Conservation (phyloP, 2,797 vertebrate genomes). For the Hydrocynus forskahlii region DNA sequence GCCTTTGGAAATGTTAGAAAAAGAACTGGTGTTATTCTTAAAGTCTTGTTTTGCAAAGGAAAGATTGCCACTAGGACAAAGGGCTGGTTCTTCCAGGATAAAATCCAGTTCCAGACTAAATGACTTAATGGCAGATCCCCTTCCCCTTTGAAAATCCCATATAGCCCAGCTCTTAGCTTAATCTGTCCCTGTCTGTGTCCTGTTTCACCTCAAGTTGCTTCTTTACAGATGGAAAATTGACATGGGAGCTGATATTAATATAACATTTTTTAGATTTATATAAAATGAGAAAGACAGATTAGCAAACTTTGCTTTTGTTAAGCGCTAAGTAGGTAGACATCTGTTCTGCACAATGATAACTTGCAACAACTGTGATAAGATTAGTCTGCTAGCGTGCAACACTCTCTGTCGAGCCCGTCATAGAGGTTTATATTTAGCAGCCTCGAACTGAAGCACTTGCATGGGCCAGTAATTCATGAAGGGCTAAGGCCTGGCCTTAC, state of each 20-base stretch:
- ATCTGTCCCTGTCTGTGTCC: neutral
- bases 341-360: slow-evolving; percentile 13
- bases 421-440: slow-evolving; percentile 48
- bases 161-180: neutral
- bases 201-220: neutral
- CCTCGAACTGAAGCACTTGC: slow-evolving; percentile 28
- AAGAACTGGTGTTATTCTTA: neutral
- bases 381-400: slow-evolving; percentile 31
- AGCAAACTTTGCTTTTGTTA: neutral
- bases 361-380: slow-evolving; percentile 31
- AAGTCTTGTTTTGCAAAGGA: neutral
- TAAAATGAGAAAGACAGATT: neutral
- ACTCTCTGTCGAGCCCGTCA: slow-evolving; percentile 7
- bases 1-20: neutral
- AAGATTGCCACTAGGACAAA: neutral
- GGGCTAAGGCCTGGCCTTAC: slow-evolving; percentile 53
- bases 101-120: neutral
- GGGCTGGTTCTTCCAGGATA: neutral
- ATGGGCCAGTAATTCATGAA: slow-evolving; percentile 23
- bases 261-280: neutral
- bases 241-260: neutral
- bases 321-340: slow-evolving; percentile 2
- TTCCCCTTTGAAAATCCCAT: slow-evolving; percentile 6
- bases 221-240: neutral
- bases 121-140: slow-evolving; percentile 5